Evolutionary conservation across 2,797 vertebrate genomes (phyloP), one percentile per base, ranked within the genome.

Genomic region (Echeneis naucrates): DNA sequence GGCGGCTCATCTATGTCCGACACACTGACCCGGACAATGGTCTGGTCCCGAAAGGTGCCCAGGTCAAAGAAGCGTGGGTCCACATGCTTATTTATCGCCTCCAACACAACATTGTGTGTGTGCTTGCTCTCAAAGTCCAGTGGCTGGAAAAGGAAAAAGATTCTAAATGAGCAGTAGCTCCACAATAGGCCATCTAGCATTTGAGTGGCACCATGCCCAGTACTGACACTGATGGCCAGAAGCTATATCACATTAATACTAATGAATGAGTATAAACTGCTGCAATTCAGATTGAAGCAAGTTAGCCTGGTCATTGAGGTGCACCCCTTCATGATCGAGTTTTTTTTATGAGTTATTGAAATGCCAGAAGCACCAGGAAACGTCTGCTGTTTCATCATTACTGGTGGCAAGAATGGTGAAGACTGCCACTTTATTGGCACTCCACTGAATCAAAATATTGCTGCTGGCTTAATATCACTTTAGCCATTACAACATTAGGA

Each of bases 51-150:
- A 86, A 99, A 99, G 10, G 97, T 95, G 62, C 97, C 98, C 84
- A 99, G 90, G 91, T 98, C 96, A 62, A 93, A 89, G 0, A 98
- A 97, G 21, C 95, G 96, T 47, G 97, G 96, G 78, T 99, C 98
- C 9, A 96, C 95, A 0, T 98, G 98, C 87, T 98, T 99, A 90
- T 99, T 99, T 52, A 98, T 94, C 0, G 98, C 98, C 87, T 99
- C 98, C 80, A 99, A 94, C 75, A 99, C 95, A 0, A 99, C 95
- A 0, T 96, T 99, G 92, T 99, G 98, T 6, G 95, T 94, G 1
- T 93, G 93, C 77, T 96, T 97, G 9, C 86, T 96, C 90, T 99
- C 98, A 0, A 96, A 99, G 94, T 99, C 96, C 13, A 99, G 93
- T 2, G 92, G 91, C 98, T 99, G 89, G 12, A 58, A 66, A 44